These are phyloP conservation scores for Cotesia congregata DNA, from an alignment of 2,888 invertebrate species.

Conservation along the genomic window DNA sequence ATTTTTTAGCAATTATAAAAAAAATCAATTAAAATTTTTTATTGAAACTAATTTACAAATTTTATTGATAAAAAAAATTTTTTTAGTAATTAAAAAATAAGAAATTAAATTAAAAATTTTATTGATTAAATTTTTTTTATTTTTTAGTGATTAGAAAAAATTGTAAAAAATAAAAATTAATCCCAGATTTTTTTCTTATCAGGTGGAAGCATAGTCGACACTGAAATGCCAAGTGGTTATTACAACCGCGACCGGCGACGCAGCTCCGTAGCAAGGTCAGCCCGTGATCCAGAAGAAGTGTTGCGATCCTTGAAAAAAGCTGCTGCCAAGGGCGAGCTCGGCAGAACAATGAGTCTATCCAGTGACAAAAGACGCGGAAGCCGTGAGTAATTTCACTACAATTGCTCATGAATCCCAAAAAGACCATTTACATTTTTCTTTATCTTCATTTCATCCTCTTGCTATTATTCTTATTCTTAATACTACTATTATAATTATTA, in stretches of 20 bases:
- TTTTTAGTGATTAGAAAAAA: too few species aligned
- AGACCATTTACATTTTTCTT: constrained; percentile 32
- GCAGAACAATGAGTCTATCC: constrained; percentile 85
- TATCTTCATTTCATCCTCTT: constrained; percentile 36
- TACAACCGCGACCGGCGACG: constrained; percentile 81
- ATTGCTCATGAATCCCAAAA: constrained; percentile 32
- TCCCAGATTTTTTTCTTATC: constrained; percentile 31
- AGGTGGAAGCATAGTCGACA: constrained; percentile 70
- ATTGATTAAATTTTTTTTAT: too few species aligned
- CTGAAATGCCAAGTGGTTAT: constrained; percentile 71
- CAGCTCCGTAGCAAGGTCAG: constrained; percentile 82
- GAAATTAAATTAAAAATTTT: too few species aligned
- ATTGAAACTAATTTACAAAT: too few species aligned
- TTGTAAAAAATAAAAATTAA: not conserved
- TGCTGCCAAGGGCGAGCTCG: constrained; percentile 85
- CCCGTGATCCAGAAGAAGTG: constrained; percentile 87
- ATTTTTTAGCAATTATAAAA: too few species aligned
- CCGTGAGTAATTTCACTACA: constrained; percentile 75
- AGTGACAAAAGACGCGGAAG: constrained; percentile 75
- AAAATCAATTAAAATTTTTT: too few species aligned
- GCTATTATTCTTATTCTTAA: constrained; percentile 9
- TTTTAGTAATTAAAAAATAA: too few species aligned
- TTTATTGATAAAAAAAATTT: too few species aligned
- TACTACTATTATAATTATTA: not conserved
- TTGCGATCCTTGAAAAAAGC: constrained; percentile 79